Percentiles rank a stretch among this genome's conserved stretches.
Conservation (phyloP, 2,113 vertebrate genomes). For the Amia ocellicauda region DNA sequence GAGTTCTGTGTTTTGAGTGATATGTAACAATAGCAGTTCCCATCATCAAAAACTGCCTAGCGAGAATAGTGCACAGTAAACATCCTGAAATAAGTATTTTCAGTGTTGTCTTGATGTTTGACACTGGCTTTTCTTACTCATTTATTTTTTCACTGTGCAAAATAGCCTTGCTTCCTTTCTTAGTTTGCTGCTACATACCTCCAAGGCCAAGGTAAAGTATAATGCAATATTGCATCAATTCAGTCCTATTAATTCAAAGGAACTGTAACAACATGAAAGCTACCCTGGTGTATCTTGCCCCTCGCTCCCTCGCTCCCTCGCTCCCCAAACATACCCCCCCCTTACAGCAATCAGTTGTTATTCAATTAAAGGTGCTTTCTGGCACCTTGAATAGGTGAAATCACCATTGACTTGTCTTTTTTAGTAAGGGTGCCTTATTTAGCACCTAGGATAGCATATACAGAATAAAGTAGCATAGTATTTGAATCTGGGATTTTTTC, state of each 20-base stretch:
- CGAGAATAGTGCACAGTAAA: too few relatives aligned
- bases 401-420: too few relatives aligned
- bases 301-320: conserved; percentile 12
- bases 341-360: not conserved
- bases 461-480: too few relatives aligned
- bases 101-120: too few relatives aligned
- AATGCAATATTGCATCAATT: conserved; percentile 17
- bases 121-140: not conserved
- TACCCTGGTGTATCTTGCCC: conserved; percentile 9
- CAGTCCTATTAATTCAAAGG: conserved; percentile 13
- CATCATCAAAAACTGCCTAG: too few relatives aligned
- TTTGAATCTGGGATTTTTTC: too few relatives aligned
- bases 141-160: not conserved
- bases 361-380: not conserved
- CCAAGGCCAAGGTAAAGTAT: conserved; percentile 24
- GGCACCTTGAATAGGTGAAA: not conserved
- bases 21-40: too few relatives aligned
- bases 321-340: not conserved
- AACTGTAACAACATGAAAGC: conserved; percentile 12
- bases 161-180: not conserved
- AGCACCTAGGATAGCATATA: too few relatives aligned
- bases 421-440: too few relatives aligned
- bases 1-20: too few relatives aligned
- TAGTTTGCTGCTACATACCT: not conserved
- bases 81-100: too few relatives aligned